phyloP scores from a whole-genome alignment of 2,113 vertebrate species.

The Oryctolagus cuniculus region mOryCun1.1 NC_091444.1:55286001-55286500 shows the following conservation, averaged over 20 bases:
- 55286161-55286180: background rate
- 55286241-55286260: too few species aligned
- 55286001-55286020: accelerated
- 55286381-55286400: background rate
- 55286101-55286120: background rate
- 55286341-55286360: background rate
- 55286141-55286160: background rate
- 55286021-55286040: too few species aligned
- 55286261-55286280: background rate
- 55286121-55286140: background rate
- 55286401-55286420: accelerated
- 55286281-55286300: background rate
- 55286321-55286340: background rate
- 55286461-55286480: background rate
- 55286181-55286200: background rate
- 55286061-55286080: background rate
- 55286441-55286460: background rate
- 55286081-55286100: background rate
- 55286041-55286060: background rate
- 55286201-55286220: background rate
- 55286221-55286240: background rate
- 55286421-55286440: accelerated
- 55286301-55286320: background rate
- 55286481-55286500: background rate
- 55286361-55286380: accelerated